Base-by-base conservation (phyloP, 2,797 vertebrate species). In the Rhinogobio ventralis region DNA sequence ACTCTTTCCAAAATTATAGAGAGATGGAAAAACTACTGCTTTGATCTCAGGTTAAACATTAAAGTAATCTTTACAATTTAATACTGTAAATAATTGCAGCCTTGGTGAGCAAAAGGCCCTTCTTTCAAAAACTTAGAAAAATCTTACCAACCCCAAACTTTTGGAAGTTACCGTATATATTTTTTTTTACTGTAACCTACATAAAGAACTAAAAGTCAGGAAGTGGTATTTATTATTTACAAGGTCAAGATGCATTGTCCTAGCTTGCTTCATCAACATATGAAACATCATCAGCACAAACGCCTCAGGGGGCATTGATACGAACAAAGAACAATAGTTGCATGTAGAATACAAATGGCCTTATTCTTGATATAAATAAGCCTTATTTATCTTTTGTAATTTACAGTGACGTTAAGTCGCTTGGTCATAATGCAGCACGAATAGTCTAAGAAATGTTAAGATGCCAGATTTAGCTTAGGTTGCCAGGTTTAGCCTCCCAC, bases 401-500 rank as follows among this genome's bases (percentile, higher is more conserved):
- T 85, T 60, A 67, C 85, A 46, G 20, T 69, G 75, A 51, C 53
- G 71, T 86, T 78, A 74, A 72, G 42, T 78, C 36, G 20, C 81
- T 69, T 55, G 68, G 66, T 74, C 75, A 33, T 82, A 79, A 60
- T 78, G 83, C 62, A 39, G 75, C n/a, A 87, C 25, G 42, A 83
- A 87, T 79, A 86, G 82, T 57, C 77, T 60, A 66, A 91, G 85
- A 88, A 90, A 87, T 45, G 92, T 93, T 93, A 92, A 91, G 90
- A 89, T 94, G 91, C 92, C 88, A 91, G 90, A 91, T 93, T 79
- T 89, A 76, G 67, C 71, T 49, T 42, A 84, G 91, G 91, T 93
- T 94, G 93, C 94, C 93, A 95, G 93, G 93, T 94, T 93, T 93
- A 92, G 90, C 91, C 93, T 93, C 93, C 84, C 89, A 85, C 91